Evolutionary conservation across 2,888 invertebrate genomes (phyloP), one percentile per base, ranked within the genome.

Genomic region (Heliothis peltigera): DNA sequence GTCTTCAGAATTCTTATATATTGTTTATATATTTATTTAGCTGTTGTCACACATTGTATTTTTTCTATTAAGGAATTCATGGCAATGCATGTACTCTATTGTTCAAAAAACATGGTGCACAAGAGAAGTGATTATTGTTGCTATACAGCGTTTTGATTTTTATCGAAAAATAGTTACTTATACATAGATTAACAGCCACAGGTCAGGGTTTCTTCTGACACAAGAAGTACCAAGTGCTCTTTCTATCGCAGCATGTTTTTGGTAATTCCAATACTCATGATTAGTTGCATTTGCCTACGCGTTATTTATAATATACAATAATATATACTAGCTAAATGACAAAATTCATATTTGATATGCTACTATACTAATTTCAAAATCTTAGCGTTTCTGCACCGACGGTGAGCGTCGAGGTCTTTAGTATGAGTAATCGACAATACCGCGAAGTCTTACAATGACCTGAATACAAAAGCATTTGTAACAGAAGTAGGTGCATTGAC

Each of bases 391-490:
- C 1, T 4, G 52, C 5, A 7, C 53, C 6, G 12, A 35, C 4
- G 12, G 6, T 42, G 19, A 66, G 22, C 52, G 43, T 53, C 70
- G 28, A 70, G 49, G 39, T 65, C 39, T 53, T 52, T 53, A 21
- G 42, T 62, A 47, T 62, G 62, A 52, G n/a, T 62, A 52, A 42
- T 52, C 19, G 42, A 12, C 17, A 4, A 32, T 17, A 49, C 44
- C 15, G 17, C 22, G 8, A 55, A 42, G 32, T 59, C 4, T 55
- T 43, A 55, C 39, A 74, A 52, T 74, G 21, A 68, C 55, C 55
- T 60, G 10, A 39, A 67, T 68, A 43, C 43, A 12, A 44, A 57
- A 15, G n/a, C 3, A 44, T 66, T 48, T 62, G 12, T 19, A 32
- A 39, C n/a, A 39, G 39, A 39, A 39, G 39, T 39, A 39, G 39